A percentile compares a stretch with the other conserved stretches of the same genome.
Conservation (phyloP, 2,888 invertebrate genomes). For the Augiades crinisus region DNA sequence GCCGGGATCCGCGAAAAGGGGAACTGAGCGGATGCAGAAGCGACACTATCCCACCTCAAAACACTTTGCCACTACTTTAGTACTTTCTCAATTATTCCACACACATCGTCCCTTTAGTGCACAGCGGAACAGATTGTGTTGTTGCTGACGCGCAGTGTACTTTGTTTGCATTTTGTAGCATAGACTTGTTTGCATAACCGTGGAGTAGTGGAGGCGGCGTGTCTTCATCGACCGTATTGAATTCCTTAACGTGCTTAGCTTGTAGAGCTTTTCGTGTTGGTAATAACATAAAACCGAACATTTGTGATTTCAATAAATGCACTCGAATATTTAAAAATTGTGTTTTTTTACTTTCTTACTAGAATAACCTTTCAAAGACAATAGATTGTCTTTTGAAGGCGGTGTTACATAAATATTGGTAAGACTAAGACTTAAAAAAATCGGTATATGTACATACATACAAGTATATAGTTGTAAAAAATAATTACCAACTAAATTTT, state of each 20-base stretch:
- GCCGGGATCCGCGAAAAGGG: slow-evolving; percentile 29
- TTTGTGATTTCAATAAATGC: neutral
- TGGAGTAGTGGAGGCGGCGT: slow-evolving; percentile 4
- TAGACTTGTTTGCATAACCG: slow-evolving; percentile 12
- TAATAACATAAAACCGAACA: no score
- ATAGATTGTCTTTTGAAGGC: no score
- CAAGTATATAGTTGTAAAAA: no score
- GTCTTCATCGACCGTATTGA: slow-evolving; percentile 19
- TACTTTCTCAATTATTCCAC: neutral
- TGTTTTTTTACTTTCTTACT: no score
- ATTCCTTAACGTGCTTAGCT: slow-evolving; percentile 12
- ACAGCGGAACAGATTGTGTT: slow-evolving; percentile 6
- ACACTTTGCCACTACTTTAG: slow-evolving; percentile 16
- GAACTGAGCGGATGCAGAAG: slow-evolving; percentile 42
- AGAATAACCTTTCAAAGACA: no score
- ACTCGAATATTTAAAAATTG: no score
- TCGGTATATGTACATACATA: no score
- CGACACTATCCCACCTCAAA: slow-evolving; percentile 39
- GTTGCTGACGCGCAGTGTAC: slow-evolving; percentile 24
- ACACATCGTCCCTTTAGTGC: slow-evolving; percentile 2
- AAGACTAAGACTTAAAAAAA: no score
- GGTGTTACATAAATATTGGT: no score
- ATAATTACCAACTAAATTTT: no score
- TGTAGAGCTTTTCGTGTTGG: slow-evolving; percentile 7
- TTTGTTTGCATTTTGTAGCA: slow-evolving; percentile 9